Evolutionary conservation across 2,888 invertebrate genomes (phyloP), one percentile per base, ranked within the genome.

Genomic region (Tachina fera): DNA sequence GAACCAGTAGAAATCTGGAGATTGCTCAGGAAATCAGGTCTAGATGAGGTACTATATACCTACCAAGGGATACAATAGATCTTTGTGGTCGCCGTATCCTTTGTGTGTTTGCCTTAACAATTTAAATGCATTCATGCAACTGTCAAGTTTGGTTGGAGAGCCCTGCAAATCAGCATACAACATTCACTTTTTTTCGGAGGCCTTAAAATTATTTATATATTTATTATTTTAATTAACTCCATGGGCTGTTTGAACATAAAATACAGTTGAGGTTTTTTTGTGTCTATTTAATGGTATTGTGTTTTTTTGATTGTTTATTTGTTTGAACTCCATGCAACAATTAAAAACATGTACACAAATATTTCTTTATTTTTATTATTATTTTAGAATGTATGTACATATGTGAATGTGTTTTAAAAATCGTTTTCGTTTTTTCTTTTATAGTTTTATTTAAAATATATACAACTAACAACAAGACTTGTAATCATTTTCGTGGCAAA

Each of bases 181-280:
- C 58, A 77, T 71, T 76, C 70, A 43, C 58, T 71, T 71, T 71
- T 31, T 19, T 53, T 41, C 4, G 9, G 19, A 47, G 45, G 61
- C 53, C 39, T 72, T 41, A 14, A 71, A 80, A 80, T 80, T 45
- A 74, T 81, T 81, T 81, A 53, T 74, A 53, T 74, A 67, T 67
- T 68, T 83, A 77, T 83, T 77, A 72, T 83, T 83, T 83, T 71
- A 83, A 83, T 83, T 83, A 83, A 83, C 83, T 83, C 65, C 77
- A 51, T 77, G 58, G 49, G 58, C 51, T 58, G 11, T 77, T 71
- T 71, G 45, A 68, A 67, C 45, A 76, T 45, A 43, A 77, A 77
- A 83, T 71, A 51, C 51, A 77, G 41, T 77, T 83, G 77, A 71
- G 77, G 49, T 67, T 83, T 83, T 71, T 60, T 51, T 65, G 16